Base-by-base conservation (phyloP, 2,888 invertebrate species). In the Spatulosminthurus flaviceps region DNA sequence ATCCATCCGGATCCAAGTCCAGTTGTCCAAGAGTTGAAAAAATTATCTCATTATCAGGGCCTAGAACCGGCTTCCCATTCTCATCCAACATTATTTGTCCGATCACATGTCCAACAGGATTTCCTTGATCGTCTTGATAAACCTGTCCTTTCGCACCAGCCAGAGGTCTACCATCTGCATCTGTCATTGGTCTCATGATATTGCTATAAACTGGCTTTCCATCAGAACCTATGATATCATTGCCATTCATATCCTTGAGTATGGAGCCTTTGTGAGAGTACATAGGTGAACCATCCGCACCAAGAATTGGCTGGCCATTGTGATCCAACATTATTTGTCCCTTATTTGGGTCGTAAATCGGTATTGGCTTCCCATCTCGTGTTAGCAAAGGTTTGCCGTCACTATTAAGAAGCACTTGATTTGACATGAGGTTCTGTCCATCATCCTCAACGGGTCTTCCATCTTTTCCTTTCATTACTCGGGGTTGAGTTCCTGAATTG, bases 21-120 rank as follows among this genome's bases (percentile, higher is more conserved):
- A 75, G 16, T 22, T 61, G 26, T 19, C 75, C 75, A 21, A 75
- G 19, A 4, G 61, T 64, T 7, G 75, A 60, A 22, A 29, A 75
- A 13, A 75, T 28, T 13, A 75, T 21, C 34, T 75, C 61, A 64
- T 64, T 64, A n/a, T 75, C 26, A 11, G 75, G 75, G 22, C 75
- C 75, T 0, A 75, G 61, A 5, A 75, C 4, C 1, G 75, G 61
- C 9, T 19, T 29, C 13, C 75, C 75, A 29, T 64, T 26, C 16
- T 51, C 34, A 22, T 75, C 75, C 29, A 64, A 9, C 19, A 75
- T 5, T 19, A 75, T 75, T 22, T 75, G 75, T 11, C 61, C 75
- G 19, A 64, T 29, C 2, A 42, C 43, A 4, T 28, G 29, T 22
- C 42, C 19, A 11, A 61, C 61, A 21, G 74, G 74, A 11, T 16